Evolutionary conservation across 2,888 invertebrate genomes (phyloP).

Genomic region (Drosophila mettleri): DNA sequence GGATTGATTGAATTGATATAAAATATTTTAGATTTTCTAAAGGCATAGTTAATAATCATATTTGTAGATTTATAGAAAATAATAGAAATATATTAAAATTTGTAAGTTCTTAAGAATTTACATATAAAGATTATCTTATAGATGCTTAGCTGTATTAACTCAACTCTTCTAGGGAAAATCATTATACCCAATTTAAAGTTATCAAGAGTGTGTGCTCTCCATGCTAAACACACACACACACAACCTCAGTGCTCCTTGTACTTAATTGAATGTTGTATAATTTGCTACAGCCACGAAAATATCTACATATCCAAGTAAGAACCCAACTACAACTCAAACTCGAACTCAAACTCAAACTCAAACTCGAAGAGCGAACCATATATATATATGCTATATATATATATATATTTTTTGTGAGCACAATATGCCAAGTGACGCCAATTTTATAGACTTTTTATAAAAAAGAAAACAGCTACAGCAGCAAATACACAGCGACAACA

Average conservation of each 20-base stretch:
- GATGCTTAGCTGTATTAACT: neutral
- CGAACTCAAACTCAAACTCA: neutral
- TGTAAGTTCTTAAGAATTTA: too few relatives aligned
- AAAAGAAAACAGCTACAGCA: conserved; percentile 9
- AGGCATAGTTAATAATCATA: neutral
- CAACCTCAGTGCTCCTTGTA: conserved; percentile 4
- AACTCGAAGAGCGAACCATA: conserved; percentile 14
- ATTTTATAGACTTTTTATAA: conserved; percentile 77
- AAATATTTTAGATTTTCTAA: too few relatives aligned
- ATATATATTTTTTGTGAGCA: conserved; percentile 26
- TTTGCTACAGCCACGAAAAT: conserved; percentile 50
- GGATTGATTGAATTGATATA: neutral
- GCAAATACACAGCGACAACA: conserved; percentile 10
- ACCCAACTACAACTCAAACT: conserved; percentile 17
- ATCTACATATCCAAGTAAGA: conserved; percentile 53
- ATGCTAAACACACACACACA: conserved; percentile 12
- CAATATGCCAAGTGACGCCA: conserved; percentile 64
- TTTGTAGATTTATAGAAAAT: too few relatives aligned
- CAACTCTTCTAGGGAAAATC: neutral
- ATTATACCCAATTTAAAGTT: neutral
- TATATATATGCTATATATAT: conserved; percentile 1
- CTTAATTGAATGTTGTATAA: conserved; percentile 55
- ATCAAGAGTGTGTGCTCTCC: neutral
- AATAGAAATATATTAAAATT: too few relatives aligned
- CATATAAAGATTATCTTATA: too few relatives aligned